A percentile compares a stretch with the other conserved stretches of the same genome.
These are phyloP conservation scores for Bubo bubo DNA, from an alignment of 2,113 vertebrate species.

Conservation along the genomic window DNA sequence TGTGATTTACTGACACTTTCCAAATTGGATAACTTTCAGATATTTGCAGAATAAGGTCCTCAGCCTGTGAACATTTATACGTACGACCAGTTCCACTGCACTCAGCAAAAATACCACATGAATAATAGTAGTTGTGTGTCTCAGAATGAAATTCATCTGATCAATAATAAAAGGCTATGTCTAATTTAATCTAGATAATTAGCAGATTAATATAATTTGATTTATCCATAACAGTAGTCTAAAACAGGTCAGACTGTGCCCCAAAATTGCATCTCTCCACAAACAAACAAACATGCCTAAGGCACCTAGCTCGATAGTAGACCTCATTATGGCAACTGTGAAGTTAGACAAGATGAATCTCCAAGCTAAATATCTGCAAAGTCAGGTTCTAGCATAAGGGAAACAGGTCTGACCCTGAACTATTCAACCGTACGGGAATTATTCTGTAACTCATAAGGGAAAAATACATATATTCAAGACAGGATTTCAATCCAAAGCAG, in stretches of 20 bases:
- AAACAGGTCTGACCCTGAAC: neutral
- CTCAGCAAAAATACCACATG: neutral
- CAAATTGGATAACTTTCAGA: neutral
- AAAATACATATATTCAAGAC: neutral
- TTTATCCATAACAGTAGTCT: neutral
- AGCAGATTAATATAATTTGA: slow-evolving; percentile 33
- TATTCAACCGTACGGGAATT: neutral
- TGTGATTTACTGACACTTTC: neutral
- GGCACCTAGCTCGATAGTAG: neutral
- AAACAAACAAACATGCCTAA: neutral
- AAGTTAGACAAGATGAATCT: neutral
- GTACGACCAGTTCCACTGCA: neutral
- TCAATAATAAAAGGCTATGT: neutral
- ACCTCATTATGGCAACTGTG: neutral
- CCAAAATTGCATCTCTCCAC: neutral
- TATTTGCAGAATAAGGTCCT: neutral
- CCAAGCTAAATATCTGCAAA: neutral
- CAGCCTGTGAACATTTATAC: neutral
- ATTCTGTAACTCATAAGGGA: neutral
- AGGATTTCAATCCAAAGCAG: neutral
- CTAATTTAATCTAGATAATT: slow-evolving; percentile 36
- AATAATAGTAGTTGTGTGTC: neutral
- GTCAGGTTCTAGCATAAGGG: neutral
- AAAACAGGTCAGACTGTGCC: neutral
- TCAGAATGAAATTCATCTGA: neutral